phyloP scores from a whole-genome alignment of 1,140 invertebrate genomes.

The Lordiphosa stackelbergi region DNA sequence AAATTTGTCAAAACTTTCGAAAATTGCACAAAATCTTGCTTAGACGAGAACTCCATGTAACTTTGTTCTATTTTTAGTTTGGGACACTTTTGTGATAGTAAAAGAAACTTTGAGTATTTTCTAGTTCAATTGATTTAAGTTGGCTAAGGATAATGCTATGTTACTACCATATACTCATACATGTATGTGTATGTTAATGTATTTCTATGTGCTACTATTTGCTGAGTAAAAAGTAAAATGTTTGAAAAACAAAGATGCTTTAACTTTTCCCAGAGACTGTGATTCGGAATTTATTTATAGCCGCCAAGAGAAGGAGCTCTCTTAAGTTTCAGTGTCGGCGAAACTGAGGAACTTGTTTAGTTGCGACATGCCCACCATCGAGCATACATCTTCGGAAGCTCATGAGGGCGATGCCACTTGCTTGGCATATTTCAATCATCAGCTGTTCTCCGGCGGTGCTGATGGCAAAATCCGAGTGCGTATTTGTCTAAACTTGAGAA shows the following conservation, averaged over 20 bases:
- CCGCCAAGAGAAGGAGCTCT: constrained; percentile 4
- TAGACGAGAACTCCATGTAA: constrained; percentile 31
- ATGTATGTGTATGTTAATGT: constrained; percentile 17
- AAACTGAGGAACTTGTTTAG: background rate
- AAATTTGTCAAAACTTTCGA: constrained; percentile 31
- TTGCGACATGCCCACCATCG: constrained; percentile 46
- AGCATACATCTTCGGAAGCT: constrained; percentile 55
- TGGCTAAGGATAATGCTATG: constrained; percentile 19
- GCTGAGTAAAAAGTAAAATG: constrained; percentile 20
- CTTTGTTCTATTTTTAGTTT: constrained; percentile 32
- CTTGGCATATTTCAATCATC: constrained; percentile 51
- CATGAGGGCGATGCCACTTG: constrained; percentile 71
- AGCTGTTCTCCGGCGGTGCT: constrained; percentile 74
- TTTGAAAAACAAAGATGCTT: constrained; percentile 8
- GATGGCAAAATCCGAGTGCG: constrained; percentile 76
- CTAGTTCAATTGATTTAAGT: constrained; percentile 57
- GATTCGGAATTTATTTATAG: constrained; percentile 3
- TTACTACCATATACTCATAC: constrained; percentile 20
- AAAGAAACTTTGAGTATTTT: constrained; percentile 53
- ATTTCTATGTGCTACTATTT: constrained; percentile 21
- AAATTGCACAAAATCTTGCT: constrained; percentile 17
- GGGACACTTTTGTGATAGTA: constrained; percentile 69
- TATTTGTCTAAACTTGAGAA: constrained; percentile 15
- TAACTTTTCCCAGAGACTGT: background rate
- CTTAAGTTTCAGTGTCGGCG: background rate